Conservation (phyloP, 2,797 vertebrate genomes). For the Labeo calbasu region DNA sequence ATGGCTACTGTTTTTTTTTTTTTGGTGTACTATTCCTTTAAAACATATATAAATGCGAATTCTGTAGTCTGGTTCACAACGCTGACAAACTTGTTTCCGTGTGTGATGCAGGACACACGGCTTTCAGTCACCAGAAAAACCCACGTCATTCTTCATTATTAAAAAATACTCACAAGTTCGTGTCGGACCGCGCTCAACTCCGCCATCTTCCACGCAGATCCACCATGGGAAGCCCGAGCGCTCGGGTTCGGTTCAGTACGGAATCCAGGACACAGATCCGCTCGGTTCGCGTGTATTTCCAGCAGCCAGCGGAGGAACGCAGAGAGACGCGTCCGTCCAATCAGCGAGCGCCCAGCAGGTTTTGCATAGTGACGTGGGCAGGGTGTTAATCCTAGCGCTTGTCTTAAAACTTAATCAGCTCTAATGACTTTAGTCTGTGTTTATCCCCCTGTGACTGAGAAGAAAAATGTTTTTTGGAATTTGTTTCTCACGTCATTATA, state of each 20-base stretch:
- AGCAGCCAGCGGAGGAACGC: slow-evolving; percentile 3
- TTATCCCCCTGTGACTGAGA: background rate
- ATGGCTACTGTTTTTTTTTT: background rate
- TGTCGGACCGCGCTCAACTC: slow-evolving; percentile 79
- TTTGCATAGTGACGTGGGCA: slow-evolving; percentile 16
- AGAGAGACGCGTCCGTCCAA: slow-evolving; percentile 16
- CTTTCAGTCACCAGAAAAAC: background rate
- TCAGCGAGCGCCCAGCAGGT: slow-evolving; percentile 2
- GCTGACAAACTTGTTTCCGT: slow-evolving; percentile 3
- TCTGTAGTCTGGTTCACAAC: background rate
- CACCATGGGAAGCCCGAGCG: background rate
- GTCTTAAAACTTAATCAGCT: slow-evolving; percentile 22
- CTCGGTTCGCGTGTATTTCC: background rate
- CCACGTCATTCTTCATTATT: slow-evolving; percentile 21
- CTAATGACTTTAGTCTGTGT: background rate
- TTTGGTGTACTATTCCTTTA: background rate
- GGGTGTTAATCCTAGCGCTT: slow-evolving; percentile 20
- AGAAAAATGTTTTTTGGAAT: background rate
- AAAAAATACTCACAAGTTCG: slow-evolving; percentile 79
- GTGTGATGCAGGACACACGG: slow-evolving; percentile 4
- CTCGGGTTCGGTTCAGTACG: background rate
- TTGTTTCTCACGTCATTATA: background rate
- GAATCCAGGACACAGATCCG: background rate
- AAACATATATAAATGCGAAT: background rate
- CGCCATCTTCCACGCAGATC: slow-evolving; percentile 82